Percentiles rank a stretch among this genome's conserved stretches.
Evolutionary conservation across 2,113 vertebrate genomes (phyloP).

Genomic region (Nibea albiflora): DNA sequence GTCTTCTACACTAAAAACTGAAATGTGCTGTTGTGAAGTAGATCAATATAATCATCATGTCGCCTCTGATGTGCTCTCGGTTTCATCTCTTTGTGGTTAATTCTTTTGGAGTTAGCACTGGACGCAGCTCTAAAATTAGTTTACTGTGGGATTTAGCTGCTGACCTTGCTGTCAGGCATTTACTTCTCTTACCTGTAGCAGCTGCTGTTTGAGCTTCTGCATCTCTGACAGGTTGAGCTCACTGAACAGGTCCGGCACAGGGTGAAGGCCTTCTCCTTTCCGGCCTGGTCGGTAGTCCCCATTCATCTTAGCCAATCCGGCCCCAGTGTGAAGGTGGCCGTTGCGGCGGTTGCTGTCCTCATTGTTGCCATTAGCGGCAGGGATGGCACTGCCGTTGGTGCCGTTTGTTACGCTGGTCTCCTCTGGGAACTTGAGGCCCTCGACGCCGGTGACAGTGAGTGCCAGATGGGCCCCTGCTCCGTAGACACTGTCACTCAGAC

Average conservation of each 20-base stretch:
- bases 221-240: conserved; percentile 99
- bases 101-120: neutral
- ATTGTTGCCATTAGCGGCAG: conserved; percentile 86
- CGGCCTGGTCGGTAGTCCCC: conserved; percentile 88
- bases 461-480: conserved; percentile 91
- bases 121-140: neutral
- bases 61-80: neutral
- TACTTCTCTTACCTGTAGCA: conserved; percentile 89
- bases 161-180: neutral
- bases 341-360: conserved; percentile 87
- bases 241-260: conserved; percentile 96
- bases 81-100: neutral
- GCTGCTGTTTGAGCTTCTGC: conserved; percentile 98
- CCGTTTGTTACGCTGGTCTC: conserved; percentile 84
- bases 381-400: conserved; percentile 78
- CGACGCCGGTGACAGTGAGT: conserved; percentile 92
- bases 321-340: conserved; percentile 83
- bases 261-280: conserved; percentile 90
- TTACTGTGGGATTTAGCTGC: neutral
- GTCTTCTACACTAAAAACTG: neutral
- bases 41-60: neutral
- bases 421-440: conserved; percentile 92
- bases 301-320: conserved; percentile 87
- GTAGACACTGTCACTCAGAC: conserved; percentile 91
- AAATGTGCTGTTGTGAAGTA: conserved; percentile 1